These are phyloP conservation scores for Coracopsis vasa DNA, from an alignment of 2,113 vertebrate species.

Conservation along the genomic window DNA sequence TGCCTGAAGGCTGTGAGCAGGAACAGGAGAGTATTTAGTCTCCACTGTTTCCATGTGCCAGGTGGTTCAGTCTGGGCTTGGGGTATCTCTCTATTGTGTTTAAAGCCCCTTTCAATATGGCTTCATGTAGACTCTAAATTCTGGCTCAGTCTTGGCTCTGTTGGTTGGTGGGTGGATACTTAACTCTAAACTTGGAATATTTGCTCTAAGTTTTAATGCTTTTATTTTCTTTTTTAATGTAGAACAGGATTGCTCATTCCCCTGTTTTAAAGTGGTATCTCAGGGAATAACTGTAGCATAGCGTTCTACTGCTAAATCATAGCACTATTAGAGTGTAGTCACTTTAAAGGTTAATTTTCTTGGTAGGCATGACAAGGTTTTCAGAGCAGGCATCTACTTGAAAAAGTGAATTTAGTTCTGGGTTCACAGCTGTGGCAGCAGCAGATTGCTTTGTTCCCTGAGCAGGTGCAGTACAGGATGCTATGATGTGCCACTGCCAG, in stretches of 20 bases:
- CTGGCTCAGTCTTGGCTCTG: not conserved
- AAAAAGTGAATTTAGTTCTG: not conserved
- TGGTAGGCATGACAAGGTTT: not conserved
- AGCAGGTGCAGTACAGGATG: not conserved
- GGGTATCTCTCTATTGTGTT: not conserved
- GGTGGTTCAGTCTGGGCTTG: not conserved
- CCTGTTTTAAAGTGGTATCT: not conserved
- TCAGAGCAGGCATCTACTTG: not conserved
- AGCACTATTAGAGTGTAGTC: not conserved
- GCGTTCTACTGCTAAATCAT: not conserved
- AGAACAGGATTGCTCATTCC: not conserved
- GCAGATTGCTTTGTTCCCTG: not conserved
- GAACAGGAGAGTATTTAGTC: not conserved
- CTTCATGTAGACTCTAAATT: not conserved
- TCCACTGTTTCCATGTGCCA: not conserved
- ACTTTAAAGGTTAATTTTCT: not conserved
- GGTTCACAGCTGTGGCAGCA: not conserved
- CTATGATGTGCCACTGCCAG: fast-evolving
- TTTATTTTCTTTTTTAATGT: not conserved
- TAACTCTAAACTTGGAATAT: not conserved
- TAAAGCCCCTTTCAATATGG: not conserved
- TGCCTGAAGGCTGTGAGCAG: not conserved
- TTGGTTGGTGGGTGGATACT: not conserved
- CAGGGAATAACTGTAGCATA: not conserved
- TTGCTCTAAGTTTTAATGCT: not conserved